Percentiles rank a stretch among this genome's conserved stretches.
phyloP scores from a whole-genome alignment of 2,113 vertebrate species.

The Parus major region DNA sequence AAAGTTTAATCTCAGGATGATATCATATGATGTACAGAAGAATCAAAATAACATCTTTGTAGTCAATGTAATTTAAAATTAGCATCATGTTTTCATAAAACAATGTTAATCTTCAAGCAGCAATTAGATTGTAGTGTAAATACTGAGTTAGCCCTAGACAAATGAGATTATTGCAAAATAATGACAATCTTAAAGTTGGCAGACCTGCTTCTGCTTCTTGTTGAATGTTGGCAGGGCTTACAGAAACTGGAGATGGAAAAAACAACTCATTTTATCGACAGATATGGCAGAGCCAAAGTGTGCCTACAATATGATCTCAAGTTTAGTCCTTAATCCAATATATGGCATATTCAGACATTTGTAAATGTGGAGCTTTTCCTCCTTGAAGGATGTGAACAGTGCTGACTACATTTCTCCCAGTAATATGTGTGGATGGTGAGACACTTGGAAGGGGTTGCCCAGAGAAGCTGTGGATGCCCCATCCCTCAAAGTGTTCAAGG shows the following conservation, averaged over 20 bases:
- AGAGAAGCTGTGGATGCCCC: not conserved
- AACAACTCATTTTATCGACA: not conserved
- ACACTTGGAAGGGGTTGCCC: not conserved
- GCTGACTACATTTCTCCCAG: not conserved
- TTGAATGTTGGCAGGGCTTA: not conserved
- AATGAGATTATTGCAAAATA: constrained; percentile 38
- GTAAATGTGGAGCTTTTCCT: not conserved
- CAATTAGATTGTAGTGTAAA: not conserved
- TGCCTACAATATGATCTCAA: not conserved
- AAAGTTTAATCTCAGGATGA: not conserved
- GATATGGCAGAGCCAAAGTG: not conserved
- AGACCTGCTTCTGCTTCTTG: not conserved
- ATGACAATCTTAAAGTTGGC: not conserved
- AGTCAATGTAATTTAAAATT: not conserved
- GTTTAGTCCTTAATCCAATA: not conserved
- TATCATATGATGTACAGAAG: not conserved
- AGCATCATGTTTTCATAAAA: not conserved
- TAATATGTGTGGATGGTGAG: not conserved
- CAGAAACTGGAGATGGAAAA: not conserved
- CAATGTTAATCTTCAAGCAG: not conserved
- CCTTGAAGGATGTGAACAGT: not conserved
- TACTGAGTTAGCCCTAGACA: constrained; percentile 1
- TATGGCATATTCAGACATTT: not conserved
- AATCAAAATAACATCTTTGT: constrained; percentile 3
- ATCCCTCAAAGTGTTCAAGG: not conserved